phyloP scores from a whole-genome alignment of 2,888 invertebrate genomes.

The Tupiocoris notatus region DNA sequence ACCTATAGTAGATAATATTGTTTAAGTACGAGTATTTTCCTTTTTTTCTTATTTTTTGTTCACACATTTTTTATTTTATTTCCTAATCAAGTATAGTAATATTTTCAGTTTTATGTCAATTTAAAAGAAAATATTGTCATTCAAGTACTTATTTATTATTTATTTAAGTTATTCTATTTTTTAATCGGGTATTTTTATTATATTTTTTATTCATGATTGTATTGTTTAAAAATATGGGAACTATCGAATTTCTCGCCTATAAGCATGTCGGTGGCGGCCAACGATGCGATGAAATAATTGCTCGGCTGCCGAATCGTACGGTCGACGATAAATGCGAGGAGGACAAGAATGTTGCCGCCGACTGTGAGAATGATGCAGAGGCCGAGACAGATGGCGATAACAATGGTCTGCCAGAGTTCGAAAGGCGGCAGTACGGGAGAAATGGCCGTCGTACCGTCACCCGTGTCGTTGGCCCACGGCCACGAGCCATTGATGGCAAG shows the following conservation, averaged over 20 bases:
- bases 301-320: conserved; percentile 92
- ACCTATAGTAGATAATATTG: too few species aligned
- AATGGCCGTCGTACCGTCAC: conserved; percentile 13
- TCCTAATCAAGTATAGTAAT: too few species aligned
- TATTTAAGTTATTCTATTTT: too few species aligned
- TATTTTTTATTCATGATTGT: too few species aligned
- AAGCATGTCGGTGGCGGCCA: conserved; percentile 94
- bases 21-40: too few species aligned
- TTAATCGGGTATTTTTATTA: too few species aligned
- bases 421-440: conserved; percentile 76
- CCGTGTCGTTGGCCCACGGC: conserved; percentile 16
- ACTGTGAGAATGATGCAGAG: conserved; percentile 89
- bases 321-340: conserved; percentile 92
- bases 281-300: conserved; percentile 98
- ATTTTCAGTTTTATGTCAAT: too few species aligned
- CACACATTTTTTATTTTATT: too few species aligned
- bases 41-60: too few species aligned
- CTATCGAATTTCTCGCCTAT: conserved; percentile 67
- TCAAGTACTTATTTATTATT: too few species aligned
- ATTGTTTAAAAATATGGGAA: not conserved
- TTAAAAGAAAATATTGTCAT: too few species aligned
- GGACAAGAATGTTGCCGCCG: conserved; percentile 91
- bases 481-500: not conserved
- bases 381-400: conserved; percentile 82
- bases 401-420: conserved; percentile 82